Conservation (phyloP, 2,888 invertebrate species). For the Drosophila lutescens region DNA sequence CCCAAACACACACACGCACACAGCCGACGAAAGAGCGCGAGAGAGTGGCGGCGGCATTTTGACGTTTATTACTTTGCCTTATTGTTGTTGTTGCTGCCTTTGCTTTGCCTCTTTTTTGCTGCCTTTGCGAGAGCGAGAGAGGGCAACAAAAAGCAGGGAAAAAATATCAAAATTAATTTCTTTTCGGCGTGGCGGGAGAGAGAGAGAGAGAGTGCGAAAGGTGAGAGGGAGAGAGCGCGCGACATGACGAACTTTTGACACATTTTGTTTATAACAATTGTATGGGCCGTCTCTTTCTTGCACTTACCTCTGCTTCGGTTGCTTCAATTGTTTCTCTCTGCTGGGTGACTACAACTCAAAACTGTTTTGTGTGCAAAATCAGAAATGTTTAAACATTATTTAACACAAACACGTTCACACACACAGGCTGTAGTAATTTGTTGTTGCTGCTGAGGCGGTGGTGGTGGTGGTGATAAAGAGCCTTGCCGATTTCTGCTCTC, state of each 20-base stretch:
- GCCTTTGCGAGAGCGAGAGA: conserved; percentile 51
- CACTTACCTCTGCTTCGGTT: conserved; percentile 61
- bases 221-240: conserved; percentile 3
- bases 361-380: conserved; percentile 55
- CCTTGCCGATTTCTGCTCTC: conserved; percentile 40
- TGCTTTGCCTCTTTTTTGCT: conserved; percentile 51
- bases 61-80: conserved; percentile 57
- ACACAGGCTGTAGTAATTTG: conserved; percentile 43
- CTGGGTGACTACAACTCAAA: conserved; percentile 52
- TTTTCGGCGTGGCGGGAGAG: conserved; percentile 49
- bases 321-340: conserved; percentile 23
- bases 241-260: conserved; percentile 62
- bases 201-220: conserved; percentile 8
- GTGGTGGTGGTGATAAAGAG: conserved; percentile 45
- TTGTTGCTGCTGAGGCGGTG: conserved; percentile 36
- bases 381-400: conserved; percentile 74
- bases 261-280: conserved; percentile 62
- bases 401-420: conserved; percentile 66
- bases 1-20: conserved; percentile 42
- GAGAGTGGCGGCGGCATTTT: conserved; percentile 58
- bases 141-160: conserved; percentile 52
- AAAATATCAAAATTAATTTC: conserved; percentile 50
- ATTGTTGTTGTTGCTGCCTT: conserved; percentile 33
- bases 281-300: conserved; percentile 14
- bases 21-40: conserved; percentile 39